Base-by-base conservation (phyloP, 2,113 vertebrate species). In the Craseonycteris thonglongyai region DNA sequence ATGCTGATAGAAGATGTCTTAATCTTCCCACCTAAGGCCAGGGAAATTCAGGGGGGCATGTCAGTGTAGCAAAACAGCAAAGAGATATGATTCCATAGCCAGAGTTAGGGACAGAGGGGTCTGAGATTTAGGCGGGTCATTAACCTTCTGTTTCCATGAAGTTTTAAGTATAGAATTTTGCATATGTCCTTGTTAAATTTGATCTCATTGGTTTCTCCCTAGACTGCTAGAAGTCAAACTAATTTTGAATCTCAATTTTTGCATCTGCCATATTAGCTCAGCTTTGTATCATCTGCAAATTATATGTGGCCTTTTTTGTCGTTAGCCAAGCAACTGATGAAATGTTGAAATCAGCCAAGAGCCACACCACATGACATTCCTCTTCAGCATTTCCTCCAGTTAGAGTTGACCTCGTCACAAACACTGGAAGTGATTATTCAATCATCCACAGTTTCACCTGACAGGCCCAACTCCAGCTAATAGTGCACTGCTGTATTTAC, bases 311-410 rank as follows among this genome's bases (percentile, higher is more conserved):
- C 80, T 90, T 79, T 65, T n/a, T 16, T 35, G 56, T 78, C 87
- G 88, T 84, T 12, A 84, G 61, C 83, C 87, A 84, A 94, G 90
- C 93, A 59, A 91, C 7, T 75, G 95, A 82, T 24, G 71, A 89
- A 74, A 90, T 16, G 54, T 40, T 66, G 83, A 76, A 75, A 21
- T 69, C 75, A 40, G 80, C 92, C 90, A 51, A 88, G 92, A 81
- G 42, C 35, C 0, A 1, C 75, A 66, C 33, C 80, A 68, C 5
- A 8, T 51, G 88, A 90, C 3, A 35, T 38, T 68, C 42, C 59
- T 35, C 92, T 59, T 33, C 54, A 56, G n/a, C 12, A 56, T 87
- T 80, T 76, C 40, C 71, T 93, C 65, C 15, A 56, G 35, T 33
- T 83, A 83, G 68, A 58, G 86, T 33, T 45, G 75, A n/a, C 66